phyloP scores from a whole-genome alignment of 2,888 invertebrate species.

The Caenorhabditis becei region DNA sequence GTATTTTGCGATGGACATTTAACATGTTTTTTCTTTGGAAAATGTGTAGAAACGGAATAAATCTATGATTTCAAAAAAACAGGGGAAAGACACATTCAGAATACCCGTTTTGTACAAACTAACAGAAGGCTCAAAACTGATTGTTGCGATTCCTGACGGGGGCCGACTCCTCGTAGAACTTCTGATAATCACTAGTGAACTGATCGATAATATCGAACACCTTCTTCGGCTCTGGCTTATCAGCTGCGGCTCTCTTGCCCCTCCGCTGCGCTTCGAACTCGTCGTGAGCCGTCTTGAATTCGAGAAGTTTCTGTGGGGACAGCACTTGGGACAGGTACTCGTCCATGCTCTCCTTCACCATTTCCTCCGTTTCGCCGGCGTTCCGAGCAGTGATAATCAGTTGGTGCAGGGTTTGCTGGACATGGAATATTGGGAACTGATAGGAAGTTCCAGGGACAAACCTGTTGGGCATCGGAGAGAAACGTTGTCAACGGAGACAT shows the following conservation, averaged over 20 bases:
- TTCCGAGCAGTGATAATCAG: constrained; percentile 51
- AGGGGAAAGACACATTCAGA: not conserved
- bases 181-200: constrained; percentile 53
- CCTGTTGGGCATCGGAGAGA: constrained; percentile 56
- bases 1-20: not conserved
- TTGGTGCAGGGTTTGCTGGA: constrained; percentile 57
- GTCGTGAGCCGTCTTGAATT: constrained; percentile 54
- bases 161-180: constrained; percentile 46
- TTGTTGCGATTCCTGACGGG: constrained; percentile 36
- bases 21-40: not conserved
- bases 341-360: constrained; percentile 61
- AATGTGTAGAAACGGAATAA: not conserved
- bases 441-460: constrained; percentile 3
- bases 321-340: constrained; percentile 56
- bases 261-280: constrained; percentile 52
- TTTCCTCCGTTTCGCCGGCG: constrained; percentile 52
- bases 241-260: constrained; percentile 22
- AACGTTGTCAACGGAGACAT: constrained; percentile 59
- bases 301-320: constrained; percentile 34
- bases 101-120: not conserved
- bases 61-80: not conserved
- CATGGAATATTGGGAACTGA: no score
- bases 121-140: not conserved
- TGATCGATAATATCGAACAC: constrained; percentile 59
- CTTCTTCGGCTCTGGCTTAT: constrained; percentile 56